Conservation (phyloP, 1,140 invertebrate species). For the Drosophila pseudoananassae region DNA sequence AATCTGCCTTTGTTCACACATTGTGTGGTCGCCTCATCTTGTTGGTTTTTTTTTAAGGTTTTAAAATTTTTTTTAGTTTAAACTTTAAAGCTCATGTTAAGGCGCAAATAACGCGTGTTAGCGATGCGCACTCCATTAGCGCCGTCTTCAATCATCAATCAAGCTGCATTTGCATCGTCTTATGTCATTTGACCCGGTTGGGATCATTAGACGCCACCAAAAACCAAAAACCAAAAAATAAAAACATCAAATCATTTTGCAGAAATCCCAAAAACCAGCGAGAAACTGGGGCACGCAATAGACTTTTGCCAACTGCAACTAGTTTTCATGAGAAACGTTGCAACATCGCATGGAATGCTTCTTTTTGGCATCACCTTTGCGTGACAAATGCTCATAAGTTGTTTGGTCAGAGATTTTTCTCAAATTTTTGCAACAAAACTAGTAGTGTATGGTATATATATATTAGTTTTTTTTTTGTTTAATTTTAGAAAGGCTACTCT, state of each 20-base stretch:
- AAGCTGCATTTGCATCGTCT: slow-evolving; percentile 68
- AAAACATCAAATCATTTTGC: slow-evolving; percentile 44
- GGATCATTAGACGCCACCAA: slow-evolving; percentile 59
- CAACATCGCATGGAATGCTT: slow-evolving; percentile 51
- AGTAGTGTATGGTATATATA: neutral
- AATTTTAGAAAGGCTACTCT: slow-evolving; percentile 65
- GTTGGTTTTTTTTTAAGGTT: neutral
- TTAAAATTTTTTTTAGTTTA: slow-evolving; percentile 17
- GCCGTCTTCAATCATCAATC: slow-evolving; percentile 52
- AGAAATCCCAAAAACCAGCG: neutral
- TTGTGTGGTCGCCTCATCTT: neutral
- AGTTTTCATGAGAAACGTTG: slow-evolving; percentile 46
- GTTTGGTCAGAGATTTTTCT: slow-evolving; percentile 25
- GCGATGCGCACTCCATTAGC: slow-evolving; percentile 61
- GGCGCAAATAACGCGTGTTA: slow-evolving; percentile 60
- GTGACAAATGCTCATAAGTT: slow-evolving; percentile 74
- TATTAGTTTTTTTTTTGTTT: neutral
- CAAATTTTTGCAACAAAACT: no score
- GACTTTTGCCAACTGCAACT: slow-evolving; percentile 16
- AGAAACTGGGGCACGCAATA: slow-evolving; percentile 63
- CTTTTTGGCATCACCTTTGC: slow-evolving; percentile 23
- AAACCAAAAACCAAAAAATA: slow-evolving; percentile 7
- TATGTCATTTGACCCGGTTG: slow-evolving; percentile 50
- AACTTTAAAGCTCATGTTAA: slow-evolving; percentile 12
- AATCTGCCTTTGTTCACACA: neutral